phyloP scores from a whole-genome alignment of 2,113 vertebrate species.

The Festucalex cinctus region DNA sequence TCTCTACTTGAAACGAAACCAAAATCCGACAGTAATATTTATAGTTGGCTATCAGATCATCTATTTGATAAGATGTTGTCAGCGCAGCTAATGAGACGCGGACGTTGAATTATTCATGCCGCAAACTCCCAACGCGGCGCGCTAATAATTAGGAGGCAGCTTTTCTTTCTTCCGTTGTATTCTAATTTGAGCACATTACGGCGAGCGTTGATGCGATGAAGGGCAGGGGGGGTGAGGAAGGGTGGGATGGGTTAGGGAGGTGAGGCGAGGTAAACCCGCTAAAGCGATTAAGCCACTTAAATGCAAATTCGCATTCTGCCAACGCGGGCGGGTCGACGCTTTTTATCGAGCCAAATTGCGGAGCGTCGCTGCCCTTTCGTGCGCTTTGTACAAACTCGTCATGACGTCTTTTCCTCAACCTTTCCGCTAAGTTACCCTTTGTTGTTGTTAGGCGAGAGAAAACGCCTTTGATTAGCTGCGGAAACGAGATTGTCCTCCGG shows the following conservation, averaged over 20 bases:
- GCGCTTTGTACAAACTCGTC: slow-evolving; percentile 7
- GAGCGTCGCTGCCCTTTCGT: slow-evolving; percentile 3
- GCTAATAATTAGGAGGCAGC: slow-evolving; percentile 3
- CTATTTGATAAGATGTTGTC: not conserved
- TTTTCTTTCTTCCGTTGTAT: slow-evolving; percentile 17
- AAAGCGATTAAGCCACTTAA: slow-evolving; percentile 4
- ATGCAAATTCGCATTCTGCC: not conserved
- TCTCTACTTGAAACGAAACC: not conserved
- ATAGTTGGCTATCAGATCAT: slow-evolving; percentile 6
- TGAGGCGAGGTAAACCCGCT: slow-evolving; percentile 13
- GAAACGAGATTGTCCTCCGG: slow-evolving; percentile 14
- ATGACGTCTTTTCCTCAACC: slow-evolving; percentile 3
- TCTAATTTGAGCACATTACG: slow-evolving; percentile 23
- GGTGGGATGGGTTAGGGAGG: not conserved
- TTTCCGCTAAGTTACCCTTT: slow-evolving; percentile 2
- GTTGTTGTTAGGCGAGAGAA: slow-evolving; percentile 27
- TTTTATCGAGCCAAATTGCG: slow-evolving; percentile 20
- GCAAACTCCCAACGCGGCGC: not conserved
- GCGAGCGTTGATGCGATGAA: slow-evolving; percentile 18
- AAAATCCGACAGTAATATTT: not conserved
- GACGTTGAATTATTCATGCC: not conserved
- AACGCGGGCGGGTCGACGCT: slow-evolving; percentile 10
- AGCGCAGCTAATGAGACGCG: slow-evolving; percentile 1
- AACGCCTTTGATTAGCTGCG: slow-evolving; percentile 20
- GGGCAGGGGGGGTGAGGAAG: not conserved